Conservation (phyloP, 1,140 invertebrate species). For the Scylla paramamosain region DNA sequence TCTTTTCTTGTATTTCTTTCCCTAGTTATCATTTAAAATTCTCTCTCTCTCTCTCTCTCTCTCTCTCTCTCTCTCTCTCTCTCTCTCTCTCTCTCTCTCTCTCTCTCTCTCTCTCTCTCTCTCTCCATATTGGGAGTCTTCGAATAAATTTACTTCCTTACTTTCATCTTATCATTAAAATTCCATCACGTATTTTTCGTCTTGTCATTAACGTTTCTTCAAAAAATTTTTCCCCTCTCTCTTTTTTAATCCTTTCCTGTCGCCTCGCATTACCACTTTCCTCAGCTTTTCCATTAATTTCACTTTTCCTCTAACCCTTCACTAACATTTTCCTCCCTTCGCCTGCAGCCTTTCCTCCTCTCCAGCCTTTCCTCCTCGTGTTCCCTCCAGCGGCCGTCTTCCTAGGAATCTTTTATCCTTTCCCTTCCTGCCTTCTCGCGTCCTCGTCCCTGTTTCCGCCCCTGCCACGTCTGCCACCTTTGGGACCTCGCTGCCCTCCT, state of each 20-base stretch:
- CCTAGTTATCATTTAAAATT: background rate
- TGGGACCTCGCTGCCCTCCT: background rate
- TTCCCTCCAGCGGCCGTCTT: background rate
- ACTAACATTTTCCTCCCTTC: constrained; percentile 18
- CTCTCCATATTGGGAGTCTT: background rate
- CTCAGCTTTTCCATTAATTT: constrained; percentile 2
- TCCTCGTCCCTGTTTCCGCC: background rate
- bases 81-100: too few relatives aligned
- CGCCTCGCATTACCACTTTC: background rate
- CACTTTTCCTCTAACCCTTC: background rate
- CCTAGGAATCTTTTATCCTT: background rate
- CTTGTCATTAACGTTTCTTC: background rate
- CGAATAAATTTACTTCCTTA: background rate
- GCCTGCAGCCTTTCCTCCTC: background rate
- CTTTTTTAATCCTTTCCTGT: background rate
- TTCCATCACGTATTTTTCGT: background rate
- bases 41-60: too few relatives aligned
- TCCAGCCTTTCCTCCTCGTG: background rate
- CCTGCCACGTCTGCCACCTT: background rate
- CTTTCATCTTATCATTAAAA: background rate
- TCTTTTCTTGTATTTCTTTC: background rate
- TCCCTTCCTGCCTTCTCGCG: background rate
- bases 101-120: too few relatives aligned
- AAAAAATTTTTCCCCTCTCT: background rate
- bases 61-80: too few relatives aligned